Evolutionary conservation across 2,888 invertebrate genomes (phyloP).

Genomic region (Troides aeacus): DNA sequence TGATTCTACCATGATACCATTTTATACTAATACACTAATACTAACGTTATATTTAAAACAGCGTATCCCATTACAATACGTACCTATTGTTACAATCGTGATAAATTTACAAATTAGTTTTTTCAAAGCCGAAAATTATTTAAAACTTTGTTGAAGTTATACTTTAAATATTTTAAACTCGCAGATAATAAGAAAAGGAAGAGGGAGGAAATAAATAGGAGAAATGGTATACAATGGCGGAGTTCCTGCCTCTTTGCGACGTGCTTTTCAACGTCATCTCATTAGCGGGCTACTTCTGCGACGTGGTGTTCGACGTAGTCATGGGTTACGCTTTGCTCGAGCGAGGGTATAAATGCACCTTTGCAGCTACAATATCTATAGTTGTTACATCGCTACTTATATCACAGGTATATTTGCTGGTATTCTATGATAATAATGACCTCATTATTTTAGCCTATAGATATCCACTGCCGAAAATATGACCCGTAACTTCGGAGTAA

Average conservation of each 20-base stretch:
- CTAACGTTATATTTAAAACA: no score
- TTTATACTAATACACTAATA: no score
- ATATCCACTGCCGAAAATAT: no score
- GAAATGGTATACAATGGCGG: constrained; percentile 82
- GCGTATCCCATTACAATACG: no score
- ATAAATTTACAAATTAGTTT: no score
- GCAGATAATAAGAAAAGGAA: constrained; percentile 33
- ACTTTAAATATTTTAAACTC: background rate
- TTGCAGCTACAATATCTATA: constrained; percentile 84
- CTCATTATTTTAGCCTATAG: background rate
- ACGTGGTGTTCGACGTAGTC: constrained; percentile 92
- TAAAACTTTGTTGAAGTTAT: background rate
- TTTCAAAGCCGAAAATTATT: no score
- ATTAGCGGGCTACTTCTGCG: constrained; percentile 93
- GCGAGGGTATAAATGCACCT: constrained; percentile 82
- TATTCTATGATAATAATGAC: background rate
- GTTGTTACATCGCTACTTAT: constrained; percentile 86
- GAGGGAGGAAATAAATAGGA: constrained; percentile 35
- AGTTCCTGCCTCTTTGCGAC: constrained; percentile 94
- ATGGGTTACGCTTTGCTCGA: constrained; percentile 91
- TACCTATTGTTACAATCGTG: no score
- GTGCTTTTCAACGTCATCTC: constrained; percentile 95
- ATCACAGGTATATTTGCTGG: constrained; percentile 81
- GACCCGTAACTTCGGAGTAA: no score
- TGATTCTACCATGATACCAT: no score